These are phyloP conservation scores for Papilio helenus DNA, from an alignment of 1,140 invertebrate species.

Conservation along the genomic window DNA sequence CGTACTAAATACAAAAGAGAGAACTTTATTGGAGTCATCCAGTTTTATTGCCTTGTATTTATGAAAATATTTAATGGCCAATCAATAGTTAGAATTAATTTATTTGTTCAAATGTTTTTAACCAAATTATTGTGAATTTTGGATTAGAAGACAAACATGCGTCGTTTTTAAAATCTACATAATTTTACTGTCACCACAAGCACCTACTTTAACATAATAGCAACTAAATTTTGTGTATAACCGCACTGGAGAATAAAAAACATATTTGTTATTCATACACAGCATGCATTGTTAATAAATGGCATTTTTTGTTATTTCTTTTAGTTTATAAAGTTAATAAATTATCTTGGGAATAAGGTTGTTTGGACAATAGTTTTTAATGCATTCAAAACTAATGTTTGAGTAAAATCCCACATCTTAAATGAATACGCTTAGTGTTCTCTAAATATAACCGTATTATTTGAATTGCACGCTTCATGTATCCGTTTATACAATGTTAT, in stretches of 20 bases:
- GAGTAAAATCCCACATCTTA: neutral
- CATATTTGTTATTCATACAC: neutral
- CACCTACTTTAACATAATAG: neutral
- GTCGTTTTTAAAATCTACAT: neutral
- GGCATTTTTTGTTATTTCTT: neutral
- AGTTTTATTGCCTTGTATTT: neutral
- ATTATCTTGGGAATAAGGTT: neutral
- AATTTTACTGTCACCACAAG: neutral
- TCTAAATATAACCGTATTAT: neutral
- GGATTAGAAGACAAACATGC: neutral
- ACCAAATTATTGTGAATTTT: too few species aligned
- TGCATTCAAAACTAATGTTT: slow-evolving; percentile 2
- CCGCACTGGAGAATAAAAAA: neutral
- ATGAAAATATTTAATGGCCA: neutral
- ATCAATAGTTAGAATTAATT: neutral
- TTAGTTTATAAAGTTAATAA: slow-evolving; percentile 6
- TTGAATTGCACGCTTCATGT: neutral
- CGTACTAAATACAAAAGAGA: neutral
- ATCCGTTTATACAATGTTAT: neutral
- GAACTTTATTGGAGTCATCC: neutral
- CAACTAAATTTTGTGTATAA: slow-evolving; percentile 4
- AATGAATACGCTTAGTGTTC: neutral
- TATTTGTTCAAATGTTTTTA: neutral
- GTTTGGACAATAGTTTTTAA: slow-evolving; percentile 10
- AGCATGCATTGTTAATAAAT: slow-evolving; percentile 10